Evolutionary conservation across 2,888 invertebrate species (phyloP).

Genomic region (Ichneumon xanthorius): DNA sequence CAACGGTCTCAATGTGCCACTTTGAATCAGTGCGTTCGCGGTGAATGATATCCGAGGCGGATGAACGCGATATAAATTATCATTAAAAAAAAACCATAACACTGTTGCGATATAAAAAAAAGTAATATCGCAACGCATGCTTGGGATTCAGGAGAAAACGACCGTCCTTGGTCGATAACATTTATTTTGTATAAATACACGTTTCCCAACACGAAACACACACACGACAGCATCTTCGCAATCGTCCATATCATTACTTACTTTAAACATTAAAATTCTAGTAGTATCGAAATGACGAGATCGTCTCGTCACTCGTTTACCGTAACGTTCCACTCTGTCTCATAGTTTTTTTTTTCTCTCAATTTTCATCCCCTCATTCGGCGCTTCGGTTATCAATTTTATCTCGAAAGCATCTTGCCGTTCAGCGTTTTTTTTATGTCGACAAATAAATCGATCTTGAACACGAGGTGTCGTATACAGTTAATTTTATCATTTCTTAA

Average conservation of each 20-base stretch:
- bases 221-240: conserved; percentile 36
- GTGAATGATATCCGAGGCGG: conserved; percentile 45
- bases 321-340: conserved; percentile 6
- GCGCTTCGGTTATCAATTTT: background rate
- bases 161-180: conserved; percentile 46
- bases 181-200: conserved; percentile 68
- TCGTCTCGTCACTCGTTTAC: conserved; percentile 44
- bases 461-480: conserved; percentile 56
- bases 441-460: conserved; percentile 47
- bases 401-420: background rate
- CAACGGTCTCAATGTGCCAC: conserved; percentile 12
- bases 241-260: conserved; percentile 54
- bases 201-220: conserved; percentile 34
- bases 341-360: conserved; percentile 5
- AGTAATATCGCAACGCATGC: conserved; percentile 59
- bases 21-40: conserved; percentile 51
- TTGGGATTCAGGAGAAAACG: conserved; percentile 36
- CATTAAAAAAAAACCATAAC: background rate
- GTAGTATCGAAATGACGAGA: conserved; percentile 48
- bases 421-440: background rate
- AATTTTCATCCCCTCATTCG: conserved; percentile 4
- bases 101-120: conserved; percentile 36
- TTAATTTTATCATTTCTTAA: conserved; percentile 24
- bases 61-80: conserved; percentile 7
- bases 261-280: conserved; percentile 58